phyloP scores from a whole-genome alignment of 2,113 vertebrate species.

The Apistogramma diplotaenia region DNA sequence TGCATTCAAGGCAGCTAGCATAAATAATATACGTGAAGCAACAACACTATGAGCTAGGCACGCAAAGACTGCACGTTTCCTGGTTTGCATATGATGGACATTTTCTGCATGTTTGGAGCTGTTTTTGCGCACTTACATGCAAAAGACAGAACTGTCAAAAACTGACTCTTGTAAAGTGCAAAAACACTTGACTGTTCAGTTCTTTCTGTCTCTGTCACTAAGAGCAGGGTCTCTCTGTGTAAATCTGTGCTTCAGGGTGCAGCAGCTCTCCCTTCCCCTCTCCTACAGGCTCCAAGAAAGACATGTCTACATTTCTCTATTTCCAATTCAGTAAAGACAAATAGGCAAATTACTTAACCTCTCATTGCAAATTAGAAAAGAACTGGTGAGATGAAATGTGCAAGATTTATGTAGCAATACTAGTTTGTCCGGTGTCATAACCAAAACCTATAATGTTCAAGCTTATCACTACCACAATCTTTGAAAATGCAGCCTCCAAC shows the following conservation, averaged over 20 bases:
- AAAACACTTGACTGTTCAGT: not conserved
- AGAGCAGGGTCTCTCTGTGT: not conserved
- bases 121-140: not conserved
- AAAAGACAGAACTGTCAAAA: not conserved
- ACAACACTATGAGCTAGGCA: not conserved
- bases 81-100: not conserved
- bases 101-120: not conserved
- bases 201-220: not conserved
- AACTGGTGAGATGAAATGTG: not conserved
- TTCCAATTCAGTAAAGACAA: too few species aligned
- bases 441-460: not conserved
- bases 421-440: not conserved
- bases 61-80: not conserved
- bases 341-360: not conserved
- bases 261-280: not conserved
- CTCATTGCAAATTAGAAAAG: not conserved
- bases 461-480: not conserved
- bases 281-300: not conserved
- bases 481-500: not conserved
- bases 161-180: not conserved
- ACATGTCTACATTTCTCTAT: too few species aligned
- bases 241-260: not conserved
- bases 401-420: not conserved
- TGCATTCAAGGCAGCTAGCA: not conserved
- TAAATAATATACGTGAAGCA: not conserved